A percentile compares a stretch with the other conserved stretches of the same genome.
Evolutionary conservation across 2,888 invertebrate species (phyloP).

Genomic region (Drosophila borborema): DNA sequence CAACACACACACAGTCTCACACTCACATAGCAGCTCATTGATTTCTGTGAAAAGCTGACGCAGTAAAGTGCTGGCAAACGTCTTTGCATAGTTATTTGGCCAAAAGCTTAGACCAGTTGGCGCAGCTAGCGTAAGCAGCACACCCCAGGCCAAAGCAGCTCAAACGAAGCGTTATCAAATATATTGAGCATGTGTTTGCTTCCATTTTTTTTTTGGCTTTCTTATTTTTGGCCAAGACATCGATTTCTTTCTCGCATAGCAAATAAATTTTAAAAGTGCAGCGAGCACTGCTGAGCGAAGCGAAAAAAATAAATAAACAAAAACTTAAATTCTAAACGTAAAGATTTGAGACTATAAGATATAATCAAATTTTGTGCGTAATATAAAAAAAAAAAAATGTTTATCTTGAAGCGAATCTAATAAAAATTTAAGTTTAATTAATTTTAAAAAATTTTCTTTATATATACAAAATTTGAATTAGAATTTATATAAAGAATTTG

Average conservation of each 20-base stretch:
- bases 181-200: slow-evolving; percentile 35
- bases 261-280: slow-evolving; percentile 6
- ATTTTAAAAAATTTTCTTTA: too few relatives aligned
- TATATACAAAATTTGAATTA: too few relatives aligned
- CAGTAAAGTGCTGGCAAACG: slow-evolving; percentile 34
- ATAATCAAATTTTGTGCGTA: not conserved
- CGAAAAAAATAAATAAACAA: not conserved
- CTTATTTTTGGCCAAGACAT: slow-evolving; percentile 10
- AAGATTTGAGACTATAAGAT: not conserved
- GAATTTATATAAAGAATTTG: too few relatives aligned
- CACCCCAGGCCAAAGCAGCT: slow-evolving; percentile 9
- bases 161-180: slow-evolving; percentile 44
- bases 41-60: slow-evolving; percentile 38
- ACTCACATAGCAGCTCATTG: slow-evolving; percentile 7
- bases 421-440: too few relatives aligned
- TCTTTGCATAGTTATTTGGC: slow-evolving; percentile 45
- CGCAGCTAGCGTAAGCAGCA: slow-evolving; percentile 5
- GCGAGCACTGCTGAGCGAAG: not conserved
- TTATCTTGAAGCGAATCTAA: too few relatives aligned
- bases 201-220: not conserved
- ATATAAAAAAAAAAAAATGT: too few relatives aligned
- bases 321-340: not conserved
- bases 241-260: not conserved
- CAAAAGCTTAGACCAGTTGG: slow-evolving; percentile 4
- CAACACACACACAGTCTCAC: not conserved